Evolutionary conservation across 2,113 vertebrate species (phyloP).

Genomic region (Lycaon pictus): DNA sequence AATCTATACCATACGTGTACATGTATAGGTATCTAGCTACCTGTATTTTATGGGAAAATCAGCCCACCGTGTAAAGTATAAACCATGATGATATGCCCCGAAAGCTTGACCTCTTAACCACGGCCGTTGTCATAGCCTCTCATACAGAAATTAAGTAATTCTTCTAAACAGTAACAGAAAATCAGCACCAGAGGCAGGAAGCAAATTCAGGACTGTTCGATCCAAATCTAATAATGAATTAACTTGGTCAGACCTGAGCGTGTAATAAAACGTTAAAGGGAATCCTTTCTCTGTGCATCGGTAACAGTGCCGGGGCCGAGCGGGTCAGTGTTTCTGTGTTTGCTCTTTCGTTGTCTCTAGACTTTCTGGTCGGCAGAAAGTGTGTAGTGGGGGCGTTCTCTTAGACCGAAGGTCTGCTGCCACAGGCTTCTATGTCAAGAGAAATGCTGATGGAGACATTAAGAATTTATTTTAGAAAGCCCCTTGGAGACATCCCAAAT

Average conservation of each 20-base stretch:
- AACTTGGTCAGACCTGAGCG: background rate
- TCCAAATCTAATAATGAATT: background rate
- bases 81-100: background rate
- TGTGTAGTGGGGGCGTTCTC: background rate
- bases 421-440: background rate
- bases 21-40: background rate
- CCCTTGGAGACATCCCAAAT: background rate
- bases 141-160: background rate
- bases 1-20: background rate
- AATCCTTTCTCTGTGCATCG: background rate
- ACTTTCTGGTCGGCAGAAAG: no score
- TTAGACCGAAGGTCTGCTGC: background rate
- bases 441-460: background rate
- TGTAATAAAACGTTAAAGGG: background rate
- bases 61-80: background rate
- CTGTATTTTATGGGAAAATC: background rate
- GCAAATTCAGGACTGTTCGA: background rate
- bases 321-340: background rate
- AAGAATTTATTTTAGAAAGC: background rate
- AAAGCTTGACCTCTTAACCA: background rate
- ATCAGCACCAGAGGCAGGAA: background rate
- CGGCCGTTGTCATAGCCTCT: background rate
- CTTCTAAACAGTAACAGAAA: slow-evolving; percentile 6
- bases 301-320: background rate
- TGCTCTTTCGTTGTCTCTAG: background rate